phyloP scores from a whole-genome alignment of 1,140 invertebrate genomes.

The Zaprionus camerounensis region DNA sequence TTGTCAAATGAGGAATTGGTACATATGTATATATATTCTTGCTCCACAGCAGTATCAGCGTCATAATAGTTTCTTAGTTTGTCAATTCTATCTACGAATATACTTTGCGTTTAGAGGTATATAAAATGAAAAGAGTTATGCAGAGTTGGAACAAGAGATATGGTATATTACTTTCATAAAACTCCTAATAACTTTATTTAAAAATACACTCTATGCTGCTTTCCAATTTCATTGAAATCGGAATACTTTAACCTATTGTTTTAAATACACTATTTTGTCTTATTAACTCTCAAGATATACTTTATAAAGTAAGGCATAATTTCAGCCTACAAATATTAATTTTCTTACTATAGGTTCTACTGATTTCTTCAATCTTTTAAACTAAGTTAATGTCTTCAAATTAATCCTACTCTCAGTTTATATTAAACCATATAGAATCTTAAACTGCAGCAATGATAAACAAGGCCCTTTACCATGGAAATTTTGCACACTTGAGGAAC shows the following conservation, averaged over 20 bases:
- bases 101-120: too few species aligned
- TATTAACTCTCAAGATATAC: not conserved
- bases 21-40: not conserved
- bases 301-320: not conserved
- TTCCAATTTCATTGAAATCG: not conserved
- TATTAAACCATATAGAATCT: too few species aligned
- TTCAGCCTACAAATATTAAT: not conserved
- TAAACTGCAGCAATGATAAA: not conserved
- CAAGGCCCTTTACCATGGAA: slow-evolving; percentile 49
- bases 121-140: too few species aligned
- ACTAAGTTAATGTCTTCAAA: too few species aligned
- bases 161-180: too few species aligned
- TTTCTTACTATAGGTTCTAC: too few species aligned
- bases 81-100: too few species aligned
- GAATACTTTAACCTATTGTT: not conserved
- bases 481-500: slow-evolving; percentile 33
- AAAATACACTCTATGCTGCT: not conserved
- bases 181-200: not conserved
- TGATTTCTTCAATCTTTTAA: too few species aligned
- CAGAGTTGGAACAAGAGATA: too few species aligned
- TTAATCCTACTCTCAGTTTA: too few species aligned
- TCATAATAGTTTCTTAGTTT: too few species aligned
- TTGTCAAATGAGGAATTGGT: not conserved
- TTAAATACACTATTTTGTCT: not conserved
- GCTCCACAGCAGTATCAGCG: not conserved